phyloP scores from a whole-genome alignment of 1,140 invertebrate species.

The Drosophila arizonae region DNA sequence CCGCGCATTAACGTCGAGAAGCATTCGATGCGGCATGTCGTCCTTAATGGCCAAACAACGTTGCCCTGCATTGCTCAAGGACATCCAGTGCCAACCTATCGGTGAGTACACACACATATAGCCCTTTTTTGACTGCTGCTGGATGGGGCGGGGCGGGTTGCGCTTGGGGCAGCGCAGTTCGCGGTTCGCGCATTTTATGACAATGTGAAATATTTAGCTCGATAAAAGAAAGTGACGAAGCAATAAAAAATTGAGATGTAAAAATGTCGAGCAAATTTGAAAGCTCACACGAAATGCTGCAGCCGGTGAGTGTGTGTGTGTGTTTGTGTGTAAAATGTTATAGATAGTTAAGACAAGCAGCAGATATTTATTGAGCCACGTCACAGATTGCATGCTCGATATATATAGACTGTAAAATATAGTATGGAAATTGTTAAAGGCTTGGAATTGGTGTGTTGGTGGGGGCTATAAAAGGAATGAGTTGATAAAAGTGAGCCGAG shows the following conservation, averaged over 20 bases:
- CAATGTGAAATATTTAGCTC: conserved; percentile 76
- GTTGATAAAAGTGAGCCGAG: not conserved
- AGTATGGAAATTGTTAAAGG: too few species aligned
- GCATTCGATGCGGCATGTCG: conserved; percentile 86
- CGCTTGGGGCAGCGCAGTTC: not conserved
- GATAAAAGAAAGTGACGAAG: conserved; percentile 36
- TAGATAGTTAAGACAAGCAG: conserved; percentile 14
- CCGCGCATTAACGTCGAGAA: conserved; percentile 88
- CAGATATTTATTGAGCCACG: too few species aligned
- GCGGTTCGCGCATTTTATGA: conserved; percentile 61
- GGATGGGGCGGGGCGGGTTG: too few species aligned
- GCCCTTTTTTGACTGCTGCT: conserved; percentile 4
- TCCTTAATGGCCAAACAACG: conserved; percentile 88
- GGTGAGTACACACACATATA: conserved; percentile 83
- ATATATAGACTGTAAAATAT: too few species aligned
- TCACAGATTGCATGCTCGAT: too few species aligned
- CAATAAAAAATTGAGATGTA: conserved; percentile 19
- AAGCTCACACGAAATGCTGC: conserved; percentile 28
- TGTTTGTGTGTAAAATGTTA: conserved; percentile 1
- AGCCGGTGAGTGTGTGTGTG: not conserved
- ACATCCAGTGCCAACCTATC: conserved; percentile 89
- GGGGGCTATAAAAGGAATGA: not conserved
- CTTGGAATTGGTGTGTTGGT: too few species aligned
- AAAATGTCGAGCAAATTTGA: conserved; percentile 71
- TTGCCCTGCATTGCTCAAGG: conserved; percentile 90